phyloP scores from a whole-genome alignment of 2,113 vertebrate species.

The Acrocephalus arundinaceus region DNA sequence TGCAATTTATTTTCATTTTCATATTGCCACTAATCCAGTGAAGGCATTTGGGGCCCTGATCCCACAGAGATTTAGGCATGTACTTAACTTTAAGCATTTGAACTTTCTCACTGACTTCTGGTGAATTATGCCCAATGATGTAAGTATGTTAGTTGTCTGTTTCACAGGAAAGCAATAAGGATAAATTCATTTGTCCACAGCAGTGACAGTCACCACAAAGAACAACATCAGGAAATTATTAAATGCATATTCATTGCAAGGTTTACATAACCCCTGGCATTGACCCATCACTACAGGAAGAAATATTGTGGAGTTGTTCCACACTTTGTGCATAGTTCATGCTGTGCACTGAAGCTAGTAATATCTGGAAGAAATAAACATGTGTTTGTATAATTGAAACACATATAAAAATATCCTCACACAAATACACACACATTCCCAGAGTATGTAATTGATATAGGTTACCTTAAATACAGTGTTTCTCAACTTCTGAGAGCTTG shows the following conservation, averaged over 20 bases:
- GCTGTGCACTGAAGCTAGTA: neutral
- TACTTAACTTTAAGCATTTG: neutral
- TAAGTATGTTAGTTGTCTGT: neutral
- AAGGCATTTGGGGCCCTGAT: neutral
- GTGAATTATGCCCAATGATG: neutral
- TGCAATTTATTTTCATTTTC: neutral
- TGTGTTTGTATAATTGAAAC: neutral
- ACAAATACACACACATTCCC: neutral
- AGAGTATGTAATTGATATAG: neutral
- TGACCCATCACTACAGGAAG: neutral
- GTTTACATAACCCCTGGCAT: neutral
- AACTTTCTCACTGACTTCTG: neutral
- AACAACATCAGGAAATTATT: constrained; percentile 37
- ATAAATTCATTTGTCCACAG: neutral
- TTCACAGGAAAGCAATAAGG: constrained; percentile 4
- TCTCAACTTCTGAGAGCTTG: neutral
- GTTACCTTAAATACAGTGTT: neutral
- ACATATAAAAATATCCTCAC: neutral
- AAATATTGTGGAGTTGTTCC: neutral
- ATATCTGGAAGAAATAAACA: neutral
- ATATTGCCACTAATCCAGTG: neutral
- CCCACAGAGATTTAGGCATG: neutral
- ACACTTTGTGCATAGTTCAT: neutral
- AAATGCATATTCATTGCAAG: neutral
- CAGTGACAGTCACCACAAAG: neutral